phyloP scores from a whole-genome alignment of 1,140 invertebrate genomes.

The Listronotus bonariensis region DNA sequence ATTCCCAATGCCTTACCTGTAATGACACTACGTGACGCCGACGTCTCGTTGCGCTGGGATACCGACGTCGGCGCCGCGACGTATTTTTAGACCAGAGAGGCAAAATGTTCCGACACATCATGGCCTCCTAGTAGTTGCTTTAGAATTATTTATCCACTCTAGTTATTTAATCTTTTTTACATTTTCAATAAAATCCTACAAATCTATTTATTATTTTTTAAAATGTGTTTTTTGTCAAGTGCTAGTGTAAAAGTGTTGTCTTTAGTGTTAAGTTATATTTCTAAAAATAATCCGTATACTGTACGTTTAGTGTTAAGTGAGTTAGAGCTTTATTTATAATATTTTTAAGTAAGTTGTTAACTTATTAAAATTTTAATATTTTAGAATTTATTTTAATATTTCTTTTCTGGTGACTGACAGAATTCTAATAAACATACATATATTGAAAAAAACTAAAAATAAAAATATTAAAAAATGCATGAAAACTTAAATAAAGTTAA shows the following conservation, averaged over 20 bases:
- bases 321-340: conserved; percentile 3
- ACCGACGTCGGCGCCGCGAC: conserved; percentile 17
- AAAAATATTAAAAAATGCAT: no score
- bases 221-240: not conserved
- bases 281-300: conserved; percentile 6
- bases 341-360: conserved; percentile 1
- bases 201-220: not conserved
- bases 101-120: conserved; percentile 22
- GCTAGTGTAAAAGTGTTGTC: not conserved
- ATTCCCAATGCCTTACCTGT: conserved; percentile 9
- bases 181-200: not conserved
- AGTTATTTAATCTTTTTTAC: conserved; percentile 6
- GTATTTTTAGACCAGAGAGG: conserved; percentile 25
- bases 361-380: no score
- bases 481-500: no score
- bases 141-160: conserved; percentile 8
- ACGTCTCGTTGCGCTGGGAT: conserved; percentile 21
- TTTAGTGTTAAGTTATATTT: conserved; percentile 5
- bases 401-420: no score
- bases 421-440: no score
- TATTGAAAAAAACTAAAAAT: no score
- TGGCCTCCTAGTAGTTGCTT: conserved; percentile 15
- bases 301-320: conserved; percentile 10
- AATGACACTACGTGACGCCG: conserved; percentile 1
- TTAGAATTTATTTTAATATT: no score